phyloP scores from a whole-genome alignment of 2,797 vertebrate genomes.

The Lophotriccus pileatus region DNA sequence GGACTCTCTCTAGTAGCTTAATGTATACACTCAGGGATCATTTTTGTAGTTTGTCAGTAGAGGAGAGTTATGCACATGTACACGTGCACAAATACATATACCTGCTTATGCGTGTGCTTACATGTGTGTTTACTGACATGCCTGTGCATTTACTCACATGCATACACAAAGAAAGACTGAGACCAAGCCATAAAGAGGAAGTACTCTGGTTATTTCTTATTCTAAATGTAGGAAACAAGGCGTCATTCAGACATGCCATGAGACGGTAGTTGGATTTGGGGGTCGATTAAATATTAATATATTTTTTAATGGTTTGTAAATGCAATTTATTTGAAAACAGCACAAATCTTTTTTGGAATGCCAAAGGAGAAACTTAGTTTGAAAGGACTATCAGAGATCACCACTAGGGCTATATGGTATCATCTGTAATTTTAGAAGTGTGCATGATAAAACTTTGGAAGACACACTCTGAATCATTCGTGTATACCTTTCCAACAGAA shows the following conservation, averaged over 20 bases:
- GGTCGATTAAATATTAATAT: neutral
- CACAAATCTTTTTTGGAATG: neutral
- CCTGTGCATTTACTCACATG: neutral
- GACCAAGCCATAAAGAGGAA: neutral
- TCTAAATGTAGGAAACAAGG: neutral
- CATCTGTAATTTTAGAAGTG: neutral
- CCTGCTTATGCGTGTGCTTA: accelerated
- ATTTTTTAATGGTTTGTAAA: neutral
- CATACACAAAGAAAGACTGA: neutral
- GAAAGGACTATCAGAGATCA: neutral
- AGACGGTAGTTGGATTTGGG: neutral
- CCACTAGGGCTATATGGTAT: neutral
- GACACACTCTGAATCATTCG: neutral
- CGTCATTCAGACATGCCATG: neutral
- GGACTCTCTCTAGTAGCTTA: neutral
- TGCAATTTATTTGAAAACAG: neutral
- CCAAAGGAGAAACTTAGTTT: neutral
- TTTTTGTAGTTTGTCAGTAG: neutral
- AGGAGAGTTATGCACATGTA: neutral
- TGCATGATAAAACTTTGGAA: neutral
- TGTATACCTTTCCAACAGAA: neutral
- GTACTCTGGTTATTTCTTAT: neutral
- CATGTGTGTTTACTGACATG: neutral
- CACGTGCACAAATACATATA: neutral
- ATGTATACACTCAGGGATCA: too few species aligned